Percentiles rank a stretch among this genome's conserved stretches.
These are phyloP conservation scores for Caenorhabditis imperialis DNA, from an alignment of 2,888 invertebrate genomes.

Conservation along the genomic window DNA sequence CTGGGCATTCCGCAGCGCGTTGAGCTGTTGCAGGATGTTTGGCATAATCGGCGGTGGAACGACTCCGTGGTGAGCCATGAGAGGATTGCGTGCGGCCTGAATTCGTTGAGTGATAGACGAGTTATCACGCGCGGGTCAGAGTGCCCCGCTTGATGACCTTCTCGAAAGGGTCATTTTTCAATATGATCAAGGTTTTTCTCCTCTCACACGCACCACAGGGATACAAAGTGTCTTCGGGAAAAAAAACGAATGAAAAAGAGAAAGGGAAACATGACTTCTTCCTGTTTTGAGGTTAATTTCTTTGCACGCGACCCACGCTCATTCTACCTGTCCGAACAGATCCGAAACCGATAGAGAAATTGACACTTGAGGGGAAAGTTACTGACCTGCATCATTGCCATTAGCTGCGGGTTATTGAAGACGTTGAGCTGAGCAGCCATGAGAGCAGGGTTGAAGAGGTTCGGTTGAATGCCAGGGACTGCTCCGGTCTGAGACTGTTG, in stretches of 20 bases:
- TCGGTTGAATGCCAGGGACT: constrained; percentile 20
- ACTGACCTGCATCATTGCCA: constrained; percentile 69
- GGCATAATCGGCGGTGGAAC: constrained; percentile 57
- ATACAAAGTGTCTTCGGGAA: constrained; percentile 9
- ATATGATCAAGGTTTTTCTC: constrained; percentile 16
- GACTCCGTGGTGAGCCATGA: constrained; percentile 22
- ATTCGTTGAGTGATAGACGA: constrained; percentile 2
- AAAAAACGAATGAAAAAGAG: background rate
- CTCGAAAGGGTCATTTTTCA: constrained; percentile 18
- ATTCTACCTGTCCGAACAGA: background rate
- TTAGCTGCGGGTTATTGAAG: constrained; percentile 61
- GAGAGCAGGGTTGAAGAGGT: constrained; percentile 60
- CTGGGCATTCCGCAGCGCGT: constrained; percentile 61
- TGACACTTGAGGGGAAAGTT: no score
- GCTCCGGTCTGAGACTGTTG: constrained; percentile 22
- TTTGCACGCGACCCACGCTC: constrained; percentile 10
- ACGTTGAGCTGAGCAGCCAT: constrained; percentile 70
- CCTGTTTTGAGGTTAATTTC: constrained; percentile 23
- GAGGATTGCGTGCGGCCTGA: constrained; percentile 30
- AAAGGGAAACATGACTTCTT: constrained; percentile 2
- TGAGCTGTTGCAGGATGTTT: constrained; percentile 60
- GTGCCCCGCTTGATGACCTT: constrained; percentile 9
- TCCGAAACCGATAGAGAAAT: no score
- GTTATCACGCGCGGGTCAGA: constrained; percentile 21
- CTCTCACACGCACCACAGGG: constrained; percentile 3